Base-by-base conservation (phyloP, 2,113 vertebrate genomes). In the Sturnira hondurensis region DNA sequence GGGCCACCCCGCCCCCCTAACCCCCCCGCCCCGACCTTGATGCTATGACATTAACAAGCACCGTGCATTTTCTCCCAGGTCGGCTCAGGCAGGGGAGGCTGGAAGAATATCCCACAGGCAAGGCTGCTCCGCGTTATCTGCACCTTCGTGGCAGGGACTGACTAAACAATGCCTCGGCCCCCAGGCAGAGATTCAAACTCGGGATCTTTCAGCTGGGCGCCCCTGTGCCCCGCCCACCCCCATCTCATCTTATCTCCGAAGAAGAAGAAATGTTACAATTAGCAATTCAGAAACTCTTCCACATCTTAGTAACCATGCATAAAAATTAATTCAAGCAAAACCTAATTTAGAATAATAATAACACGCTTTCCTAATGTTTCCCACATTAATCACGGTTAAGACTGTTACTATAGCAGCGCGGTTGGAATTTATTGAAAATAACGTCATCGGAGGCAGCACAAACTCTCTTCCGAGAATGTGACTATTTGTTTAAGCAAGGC, bases 331-430 rank as follows among this genome's bases (percentile, higher is more conserved):
- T 98, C 97, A 93, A 98, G 97, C 97, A 98, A 98, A 98, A 98
- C 96, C 95, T 97, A 98, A 98, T 98, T 98, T 98, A 97, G 98
- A 98, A 98, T 97, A 98, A 98, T 98, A 98, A 98, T 97, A 97
- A 98, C 97, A 97, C 81, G 65, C 89, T 97, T 98, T 98, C 97
- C 91, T 97, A 97, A 97, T 94, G 97, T 97, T 97, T 98, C 97
- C 96, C 86, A 52, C 96, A 96, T 98, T 98, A 97, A 98, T 98
- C 94, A 88, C 38, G 87, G 82, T 85, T 63, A 94, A 97, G 97
- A 97, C 97, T 96, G 97, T 98, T 98, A 96, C 98, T 98, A 96
- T 95, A 98, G 97, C 94, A 91, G 97, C 97, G 33, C 91, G 65
- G 89, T 43, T 97, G 95, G 94, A 92, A 97, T 97, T 98, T 98